Evolutionary conservation across 2,888 invertebrate genomes (phyloP).

Genomic region (Caenorhabditis plicata): DNA sequence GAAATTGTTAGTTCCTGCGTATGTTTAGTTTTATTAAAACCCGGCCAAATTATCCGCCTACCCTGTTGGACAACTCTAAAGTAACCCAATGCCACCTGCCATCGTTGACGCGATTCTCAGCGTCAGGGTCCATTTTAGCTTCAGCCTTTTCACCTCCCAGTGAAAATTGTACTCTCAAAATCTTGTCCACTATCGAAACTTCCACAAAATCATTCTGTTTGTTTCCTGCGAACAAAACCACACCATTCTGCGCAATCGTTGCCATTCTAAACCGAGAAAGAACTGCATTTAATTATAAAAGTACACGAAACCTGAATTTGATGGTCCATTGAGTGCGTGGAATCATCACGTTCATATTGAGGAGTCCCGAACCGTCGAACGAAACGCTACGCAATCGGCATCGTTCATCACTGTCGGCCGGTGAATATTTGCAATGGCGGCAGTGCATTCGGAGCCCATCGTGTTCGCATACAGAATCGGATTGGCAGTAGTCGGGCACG

Average conservation of each 20-base stretch:
- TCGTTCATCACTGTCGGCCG: slow-evolving; percentile 38
- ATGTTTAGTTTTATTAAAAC: background rate
- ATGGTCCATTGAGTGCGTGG: slow-evolving; percentile 46
- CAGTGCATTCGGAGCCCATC: slow-evolving; percentile 38
- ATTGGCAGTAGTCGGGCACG: slow-evolving; percentile 45
- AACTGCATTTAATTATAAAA: no score
- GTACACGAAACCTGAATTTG: slow-evolving; percentile 43
- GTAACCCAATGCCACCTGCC: slow-evolving; percentile 61
- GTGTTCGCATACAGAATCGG: slow-evolving; percentile 38
- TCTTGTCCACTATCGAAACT: slow-evolving; percentile 49
- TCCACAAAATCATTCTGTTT: slow-evolving; percentile 52
- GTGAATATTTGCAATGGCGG: slow-evolving; percentile 32
- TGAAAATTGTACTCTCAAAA: slow-evolving; percentile 46
- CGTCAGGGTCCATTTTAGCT: slow-evolving; percentile 50
- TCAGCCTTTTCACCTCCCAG: slow-evolving; percentile 42
- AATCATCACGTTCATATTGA: slow-evolving; percentile 39
- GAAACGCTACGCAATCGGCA: slow-evolving; percentile 56
- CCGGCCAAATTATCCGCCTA: slow-evolving; percentile 10
- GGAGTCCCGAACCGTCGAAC: slow-evolving; percentile 51
- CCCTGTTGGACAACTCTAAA: slow-evolving; percentile 50
- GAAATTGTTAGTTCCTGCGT: slow-evolving; percentile 49
- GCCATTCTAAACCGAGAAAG: no score
- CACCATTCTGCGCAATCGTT: slow-evolving; percentile 52
- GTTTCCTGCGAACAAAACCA: slow-evolving; percentile 54
- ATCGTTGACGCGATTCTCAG: slow-evolving; percentile 56